Conservation (phyloP, 2,888 invertebrate genomes). For the Agrenia bidenticulata region DNA sequence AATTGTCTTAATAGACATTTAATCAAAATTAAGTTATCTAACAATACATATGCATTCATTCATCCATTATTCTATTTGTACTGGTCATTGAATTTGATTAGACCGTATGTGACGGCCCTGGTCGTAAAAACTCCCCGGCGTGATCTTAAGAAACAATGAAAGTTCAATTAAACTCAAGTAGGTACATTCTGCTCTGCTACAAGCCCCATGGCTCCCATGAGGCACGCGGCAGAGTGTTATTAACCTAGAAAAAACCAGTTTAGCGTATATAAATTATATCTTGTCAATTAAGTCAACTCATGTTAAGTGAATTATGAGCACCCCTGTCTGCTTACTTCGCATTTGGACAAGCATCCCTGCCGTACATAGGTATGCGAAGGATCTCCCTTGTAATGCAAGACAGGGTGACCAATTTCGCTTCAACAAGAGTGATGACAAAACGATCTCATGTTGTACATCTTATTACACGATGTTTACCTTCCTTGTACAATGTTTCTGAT, state of each 20-base stretch:
- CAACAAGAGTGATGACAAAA: background rate
- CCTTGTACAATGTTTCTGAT: background rate
- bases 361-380: no score
- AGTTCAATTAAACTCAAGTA: background rate
- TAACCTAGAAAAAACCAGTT: constrained; percentile 45
- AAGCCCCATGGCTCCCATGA: no score
- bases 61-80: no score
- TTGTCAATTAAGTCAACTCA: constrained; percentile 9
- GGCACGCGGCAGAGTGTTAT: constrained; percentile 24
- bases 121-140: background rate
- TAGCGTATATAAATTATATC: constrained; percentile 13
- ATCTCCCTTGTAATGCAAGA: background rate
- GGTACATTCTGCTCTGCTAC: no score
- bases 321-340: background rate
- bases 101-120: background rate
- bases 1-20: no score
- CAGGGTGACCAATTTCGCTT: background rate
- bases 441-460: background rate
- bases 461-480: background rate
- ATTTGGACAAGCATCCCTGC: no score
- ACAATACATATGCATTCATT: no score
- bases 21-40: no score
- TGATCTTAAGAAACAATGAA: constrained; percentile 19
- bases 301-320: constrained; percentile 12
- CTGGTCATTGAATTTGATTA: constrained; percentile 8